Conservation (phyloP, 2,113 vertebrate species). For the Protobothrops mucrosquamatus region DNA sequence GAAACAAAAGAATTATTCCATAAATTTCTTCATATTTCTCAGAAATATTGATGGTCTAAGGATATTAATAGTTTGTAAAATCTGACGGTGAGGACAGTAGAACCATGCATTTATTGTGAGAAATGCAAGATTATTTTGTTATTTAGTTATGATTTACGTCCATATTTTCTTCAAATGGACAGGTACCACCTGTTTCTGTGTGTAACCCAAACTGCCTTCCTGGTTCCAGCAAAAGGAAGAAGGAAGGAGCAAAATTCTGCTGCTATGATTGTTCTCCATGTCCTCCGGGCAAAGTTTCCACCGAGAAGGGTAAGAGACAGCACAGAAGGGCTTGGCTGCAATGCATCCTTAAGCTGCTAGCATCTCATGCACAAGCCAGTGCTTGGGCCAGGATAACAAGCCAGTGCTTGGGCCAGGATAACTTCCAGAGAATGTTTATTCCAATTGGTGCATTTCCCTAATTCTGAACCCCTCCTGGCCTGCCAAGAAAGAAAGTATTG, state of each 20-base stretch:
- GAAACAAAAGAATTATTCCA: not conserved
- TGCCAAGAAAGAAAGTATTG: not conserved
- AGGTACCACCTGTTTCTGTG: not conserved
- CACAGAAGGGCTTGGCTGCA: not conserved
- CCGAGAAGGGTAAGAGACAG: not conserved
- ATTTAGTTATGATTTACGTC: not conserved
- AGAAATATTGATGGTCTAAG: not conserved
- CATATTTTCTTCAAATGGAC: not conserved
- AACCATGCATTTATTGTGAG: not conserved
- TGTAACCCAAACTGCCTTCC: not conserved
- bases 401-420: not conserved
- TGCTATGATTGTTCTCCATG: conserved; percentile 11
- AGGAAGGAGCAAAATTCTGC: not conserved
- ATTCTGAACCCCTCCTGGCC: not conserved
- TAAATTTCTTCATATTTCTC: not conserved
- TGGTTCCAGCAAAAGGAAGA: not conserved
- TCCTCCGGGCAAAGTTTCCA: not conserved
- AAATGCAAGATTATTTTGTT: not conserved
- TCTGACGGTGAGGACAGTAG: not conserved
- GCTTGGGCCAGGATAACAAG: no score
- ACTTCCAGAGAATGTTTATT: not conserved
- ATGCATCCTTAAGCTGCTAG: not conserved
- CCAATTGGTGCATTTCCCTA: not conserved
- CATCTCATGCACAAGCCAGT: not conserved
- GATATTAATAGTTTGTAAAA: not conserved